phyloP scores from a whole-genome alignment of 2,113 vertebrate species.

The Lophotis ruficrista region DNA sequence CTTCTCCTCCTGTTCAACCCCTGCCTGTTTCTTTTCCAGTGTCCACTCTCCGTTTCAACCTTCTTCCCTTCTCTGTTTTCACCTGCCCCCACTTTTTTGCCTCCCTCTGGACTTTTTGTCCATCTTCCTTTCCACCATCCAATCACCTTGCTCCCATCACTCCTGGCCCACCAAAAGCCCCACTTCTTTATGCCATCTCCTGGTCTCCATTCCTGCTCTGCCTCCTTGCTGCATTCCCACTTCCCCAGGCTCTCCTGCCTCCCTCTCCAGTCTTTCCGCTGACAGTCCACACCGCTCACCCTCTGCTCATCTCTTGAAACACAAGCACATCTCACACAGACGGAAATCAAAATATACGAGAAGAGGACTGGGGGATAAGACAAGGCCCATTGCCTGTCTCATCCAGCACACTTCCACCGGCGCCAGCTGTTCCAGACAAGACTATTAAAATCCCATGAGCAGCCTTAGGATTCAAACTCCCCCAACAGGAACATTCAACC shows the following conservation, averaged over 20 bases:
- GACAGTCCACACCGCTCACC: rapidly evolving
- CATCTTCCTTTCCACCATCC: not conserved
- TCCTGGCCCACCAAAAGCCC: not conserved
- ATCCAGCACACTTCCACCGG: not conserved
- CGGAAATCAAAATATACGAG: conserved; percentile 15
- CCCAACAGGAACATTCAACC: conserved; percentile 11
- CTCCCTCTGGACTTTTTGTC: not conserved
- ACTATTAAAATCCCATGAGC: conserved; percentile 24
- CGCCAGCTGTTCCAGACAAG: conserved; percentile 43
- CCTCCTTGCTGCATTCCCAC: not conserved
- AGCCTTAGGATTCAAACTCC: conserved; percentile 34
- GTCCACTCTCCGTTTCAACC: not conserved
- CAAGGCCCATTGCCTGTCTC: not conserved
- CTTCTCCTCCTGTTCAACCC: not conserved
- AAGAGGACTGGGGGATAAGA: not conserved
- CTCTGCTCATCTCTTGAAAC: not conserved
- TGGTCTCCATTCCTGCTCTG: not conserved
- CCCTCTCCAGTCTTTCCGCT: not conserved
- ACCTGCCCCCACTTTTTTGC: not conserved
- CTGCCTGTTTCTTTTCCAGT: not conserved
- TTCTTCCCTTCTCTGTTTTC: not conserved
- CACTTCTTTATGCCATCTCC: not conserved
- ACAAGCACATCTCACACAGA: not conserved
- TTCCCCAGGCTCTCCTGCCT: not conserved
- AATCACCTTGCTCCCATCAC: not conserved